Percentiles rank a stretch among this genome's conserved stretches.
These are phyloP conservation scores for Trachelipus rathkii DNA, from an alignment of 1,140 invertebrate genomes.

Conservation along the genomic window DNA sequence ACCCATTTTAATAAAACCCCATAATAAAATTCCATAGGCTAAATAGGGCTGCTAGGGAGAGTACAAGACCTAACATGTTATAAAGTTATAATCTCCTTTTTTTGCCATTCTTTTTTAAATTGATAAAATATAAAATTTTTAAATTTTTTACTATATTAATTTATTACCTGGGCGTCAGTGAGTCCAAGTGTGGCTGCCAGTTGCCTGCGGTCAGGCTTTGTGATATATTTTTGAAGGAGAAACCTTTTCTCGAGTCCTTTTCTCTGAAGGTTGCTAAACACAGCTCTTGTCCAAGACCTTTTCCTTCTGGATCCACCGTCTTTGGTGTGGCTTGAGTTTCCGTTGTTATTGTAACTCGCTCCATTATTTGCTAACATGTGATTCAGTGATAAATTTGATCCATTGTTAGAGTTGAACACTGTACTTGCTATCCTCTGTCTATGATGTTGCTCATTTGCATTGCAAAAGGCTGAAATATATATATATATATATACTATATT, in stretches of 20 bases:
- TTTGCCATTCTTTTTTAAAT: background rate
- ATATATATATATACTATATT: no score
- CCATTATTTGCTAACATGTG: background rate
- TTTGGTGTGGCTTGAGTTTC: background rate
- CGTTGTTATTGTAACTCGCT: background rate
- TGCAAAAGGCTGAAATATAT: no score
- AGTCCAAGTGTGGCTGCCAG: slow-evolving; percentile 90
- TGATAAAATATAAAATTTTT: background rate
- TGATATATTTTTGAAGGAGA: slow-evolving; percentile 97
- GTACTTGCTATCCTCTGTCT: no score
- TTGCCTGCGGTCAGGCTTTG: slow-evolving; percentile 93
- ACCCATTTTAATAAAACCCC: no score
- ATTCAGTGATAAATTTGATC: background rate
- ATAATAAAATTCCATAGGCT: background rate
- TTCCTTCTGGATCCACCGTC: slow-evolving; percentile 46
- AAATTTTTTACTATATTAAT: slow-evolving; percentile 43
- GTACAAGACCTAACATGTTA: background rate
- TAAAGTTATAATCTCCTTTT: background rate
- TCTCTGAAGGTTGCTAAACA: slow-evolving; percentile 86
- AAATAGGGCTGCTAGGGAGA: background rate
- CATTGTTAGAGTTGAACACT: background rate
- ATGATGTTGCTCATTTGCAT: no score
- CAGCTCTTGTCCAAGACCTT: slow-evolving; percentile 60
- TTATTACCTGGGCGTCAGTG: slow-evolving; percentile 91
- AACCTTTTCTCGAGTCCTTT: slow-evolving; percentile 91